Evolutionary conservation across 2,888 invertebrate genomes (phyloP).

Genomic region (Leptinotarsa haldemani): DNA sequence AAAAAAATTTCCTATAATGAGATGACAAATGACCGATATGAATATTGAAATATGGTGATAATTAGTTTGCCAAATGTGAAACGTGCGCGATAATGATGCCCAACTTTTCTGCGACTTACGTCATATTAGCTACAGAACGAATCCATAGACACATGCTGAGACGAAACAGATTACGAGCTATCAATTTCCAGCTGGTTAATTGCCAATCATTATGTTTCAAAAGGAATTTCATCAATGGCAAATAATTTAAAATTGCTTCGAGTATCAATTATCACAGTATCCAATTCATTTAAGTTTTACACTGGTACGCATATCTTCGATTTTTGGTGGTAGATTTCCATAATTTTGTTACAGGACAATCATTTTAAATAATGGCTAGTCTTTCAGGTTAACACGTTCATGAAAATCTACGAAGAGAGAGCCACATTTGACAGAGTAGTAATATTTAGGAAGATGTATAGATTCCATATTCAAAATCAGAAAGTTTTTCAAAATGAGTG

Average conservation of each 20-base stretch:
- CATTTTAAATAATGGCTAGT: too few relatives aligned
- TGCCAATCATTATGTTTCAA: constrained; percentile 22
- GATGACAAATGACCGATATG: constrained; percentile 1
- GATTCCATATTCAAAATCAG: too few relatives aligned
- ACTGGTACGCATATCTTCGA: not conserved
- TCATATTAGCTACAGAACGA: constrained; percentile 16
- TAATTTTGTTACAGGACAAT: too few relatives aligned
- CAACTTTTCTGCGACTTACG: constrained; percentile 26
- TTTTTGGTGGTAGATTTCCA: too few relatives aligned
- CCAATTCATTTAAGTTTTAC: not conserved
- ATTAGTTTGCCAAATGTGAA: constrained; percentile 24
- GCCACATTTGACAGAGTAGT: too few relatives aligned
- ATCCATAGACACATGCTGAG: constrained; percentile 32
- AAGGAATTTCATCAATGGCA: constrained; percentile 11
- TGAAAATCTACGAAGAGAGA: too few relatives aligned
- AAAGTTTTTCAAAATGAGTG: too few relatives aligned
- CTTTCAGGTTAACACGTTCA: too few relatives aligned
- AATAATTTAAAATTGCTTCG: constrained; percentile 10
- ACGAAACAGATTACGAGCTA: constrained; percentile 28
- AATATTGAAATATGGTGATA: constrained; percentile 24
- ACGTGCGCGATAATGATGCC: constrained; percentile 25
- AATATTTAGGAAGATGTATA: too few relatives aligned
- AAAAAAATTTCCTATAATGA: not conserved
- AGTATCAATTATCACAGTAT: not conserved
- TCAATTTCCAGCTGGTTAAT: constrained; percentile 31